A percentile compares a stretch with the other conserved stretches of the same genome.
Evolutionary conservation across 92 coral and sea anemone species (phyloP).

Genomic region (Ricordea florida): DNA sequence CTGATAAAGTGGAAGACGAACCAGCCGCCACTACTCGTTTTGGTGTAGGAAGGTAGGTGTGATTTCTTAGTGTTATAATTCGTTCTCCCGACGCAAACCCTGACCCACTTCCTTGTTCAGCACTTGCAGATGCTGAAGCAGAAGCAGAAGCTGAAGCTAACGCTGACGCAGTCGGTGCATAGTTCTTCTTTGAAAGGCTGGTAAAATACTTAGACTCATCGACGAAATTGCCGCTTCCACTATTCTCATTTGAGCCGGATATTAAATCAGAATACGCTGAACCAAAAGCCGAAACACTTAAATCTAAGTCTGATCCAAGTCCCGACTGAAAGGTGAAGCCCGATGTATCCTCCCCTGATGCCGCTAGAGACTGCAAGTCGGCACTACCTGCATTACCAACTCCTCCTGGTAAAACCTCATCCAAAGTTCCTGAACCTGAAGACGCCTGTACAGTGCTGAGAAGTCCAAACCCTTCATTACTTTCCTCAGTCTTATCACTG

Average conservation of each 20-base stretch:
- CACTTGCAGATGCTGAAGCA: conserved; percentile 22
- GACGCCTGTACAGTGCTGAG: conserved; percentile 28
- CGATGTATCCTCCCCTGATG: conserved; percentile 56
- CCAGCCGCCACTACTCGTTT: conserved; percentile 21
- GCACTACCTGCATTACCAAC: conserved; percentile 44
- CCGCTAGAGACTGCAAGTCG: conserved; percentile 46
- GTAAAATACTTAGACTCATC: neutral
- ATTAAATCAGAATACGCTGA: conserved; percentile 5
- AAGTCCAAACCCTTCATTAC: conserved; percentile 49
- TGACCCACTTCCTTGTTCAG: conserved; percentile 28
- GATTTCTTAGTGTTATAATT: conserved; percentile 5
- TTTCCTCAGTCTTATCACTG: neutral
- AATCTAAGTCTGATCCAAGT: conserved; percentile 46
- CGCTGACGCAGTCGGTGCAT: conserved; percentile 14
- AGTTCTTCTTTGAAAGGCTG: conserved; percentile 1
- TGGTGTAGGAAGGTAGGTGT: conserved; percentile 17
- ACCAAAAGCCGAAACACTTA: conserved; percentile 26
- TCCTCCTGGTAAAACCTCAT: conserved; percentile 66
- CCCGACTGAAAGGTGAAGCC: conserved; percentile 28
- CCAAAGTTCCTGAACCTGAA: conserved; percentile 43
- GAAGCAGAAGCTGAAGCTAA: neutral
- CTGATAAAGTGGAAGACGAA: conserved; percentile 26
- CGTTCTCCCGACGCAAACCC: conserved; percentile 33
- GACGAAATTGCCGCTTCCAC: conserved; percentile 16
- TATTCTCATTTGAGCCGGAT: neutral